Evolutionary conservation across 2,888 invertebrate genomes (phyloP), one percentile per base, ranked within the genome.

Genomic region (Polydrusus tereticollis): DNA sequence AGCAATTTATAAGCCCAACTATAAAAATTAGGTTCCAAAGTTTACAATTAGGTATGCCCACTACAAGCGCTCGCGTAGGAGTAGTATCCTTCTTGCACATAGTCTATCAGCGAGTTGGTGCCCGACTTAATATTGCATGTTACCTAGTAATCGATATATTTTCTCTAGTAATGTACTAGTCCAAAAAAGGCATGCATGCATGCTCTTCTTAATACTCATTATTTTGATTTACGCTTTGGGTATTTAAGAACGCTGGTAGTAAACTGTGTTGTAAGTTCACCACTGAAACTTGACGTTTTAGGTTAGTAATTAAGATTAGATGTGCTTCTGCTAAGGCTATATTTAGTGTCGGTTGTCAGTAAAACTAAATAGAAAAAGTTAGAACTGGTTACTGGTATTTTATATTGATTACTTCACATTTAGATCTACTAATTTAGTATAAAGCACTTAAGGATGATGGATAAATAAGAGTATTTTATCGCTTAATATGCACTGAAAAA

Each of bases 141-240:
- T 33, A 33, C 10, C 33, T 33, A 33, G 10, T 33, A 33, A n/a
- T 26, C n/a, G 38, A 1, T 38, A 12, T 4, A 38, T n/a, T 38
- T 38, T 12, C 38, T n/a, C n/a, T 38, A 38, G 7, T 2, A 38
- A 38, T 38, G 7, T 41, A 16, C n/a, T n/a, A 41, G 41, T 33
- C 23, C 47, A 50, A 23, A 63, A 26, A 47, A 52, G 45, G 59
- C 68, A 68, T 68, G 68, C 62, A n/a, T 62, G 62, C 69, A 69
- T 62, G 69, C 14, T 38, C 6, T 55, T 33, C 45, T 14, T 29
- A 21, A 59, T 47, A 12, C 55, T 62, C 29, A 29, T 62, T 52
- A 62, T 47, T 69, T 69, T 68, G 55, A 68, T 68, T 69, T 69
- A 55, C 47, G 59, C 59, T 57, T 57, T 65, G 1, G 20, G 23